Conservation (phyloP, 2,888 invertebrate species). For the Melinaea menophilus region DNA sequence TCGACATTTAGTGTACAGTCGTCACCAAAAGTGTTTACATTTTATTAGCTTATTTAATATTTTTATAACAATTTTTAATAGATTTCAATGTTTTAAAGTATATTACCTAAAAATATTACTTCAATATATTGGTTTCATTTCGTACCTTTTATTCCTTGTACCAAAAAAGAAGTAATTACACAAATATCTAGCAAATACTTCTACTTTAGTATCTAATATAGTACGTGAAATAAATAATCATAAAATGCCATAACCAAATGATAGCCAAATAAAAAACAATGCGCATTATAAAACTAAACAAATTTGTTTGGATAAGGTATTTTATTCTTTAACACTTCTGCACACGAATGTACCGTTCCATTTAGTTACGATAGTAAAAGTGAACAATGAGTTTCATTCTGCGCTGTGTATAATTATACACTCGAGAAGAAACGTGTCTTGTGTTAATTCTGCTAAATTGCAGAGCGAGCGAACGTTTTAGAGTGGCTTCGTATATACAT, state of each 20-base stretch:
- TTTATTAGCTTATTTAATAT: conserved; percentile 4
- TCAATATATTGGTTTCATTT: too few relatives aligned
- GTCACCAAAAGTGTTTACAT: conserved; percentile 8
- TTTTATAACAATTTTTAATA: background rate
- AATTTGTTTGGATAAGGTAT: conserved; percentile 15
- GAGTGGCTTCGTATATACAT: background rate
- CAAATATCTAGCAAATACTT: too few relatives aligned
- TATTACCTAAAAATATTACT: too few relatives aligned
- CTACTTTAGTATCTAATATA: too few relatives aligned
- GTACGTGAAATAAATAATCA: too few relatives aligned
- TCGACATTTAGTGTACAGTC: conserved; percentile 37
- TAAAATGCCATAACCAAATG: too few relatives aligned
- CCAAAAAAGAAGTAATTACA: too few relatives aligned
- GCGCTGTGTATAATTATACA: conserved; percentile 2
- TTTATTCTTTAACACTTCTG: background rate
- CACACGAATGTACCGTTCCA: conserved; percentile 4
- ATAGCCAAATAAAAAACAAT: too few relatives aligned
- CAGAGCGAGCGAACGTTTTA: background rate
- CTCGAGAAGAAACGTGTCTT: conserved; percentile 5
- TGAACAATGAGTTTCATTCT: conserved; percentile 20
- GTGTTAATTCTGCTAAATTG: conserved; percentile 7
- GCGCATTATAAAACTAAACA: too few relatives aligned
- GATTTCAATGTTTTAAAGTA: too few relatives aligned
- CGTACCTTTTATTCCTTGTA: too few relatives aligned
- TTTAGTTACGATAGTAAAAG: conserved; percentile 46